Evolutionary conservation across 2,113 vertebrate genomes (phyloP).

Genomic region (Ammodytes dubius): DNA sequence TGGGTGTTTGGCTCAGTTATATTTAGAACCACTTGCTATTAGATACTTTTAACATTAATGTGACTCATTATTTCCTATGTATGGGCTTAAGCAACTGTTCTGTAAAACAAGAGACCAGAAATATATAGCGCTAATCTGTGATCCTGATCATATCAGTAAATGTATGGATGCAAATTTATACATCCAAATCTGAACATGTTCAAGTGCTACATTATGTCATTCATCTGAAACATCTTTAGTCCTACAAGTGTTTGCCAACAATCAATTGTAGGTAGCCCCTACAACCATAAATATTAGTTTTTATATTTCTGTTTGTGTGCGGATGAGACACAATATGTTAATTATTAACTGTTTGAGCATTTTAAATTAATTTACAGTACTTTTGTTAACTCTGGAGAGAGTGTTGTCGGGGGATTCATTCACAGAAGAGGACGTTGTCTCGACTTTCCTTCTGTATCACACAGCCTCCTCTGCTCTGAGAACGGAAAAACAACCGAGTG

Average conservation of each 20-base stretch:
- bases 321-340: background rate
- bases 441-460: slow-evolving; percentile 26
- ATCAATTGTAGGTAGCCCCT: background rate
- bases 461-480: slow-evolving; percentile 28
- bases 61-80: slow-evolving; percentile 25
- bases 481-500: slow-evolving; percentile 29
- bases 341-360: background rate
- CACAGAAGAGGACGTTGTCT: slow-evolving; percentile 33
- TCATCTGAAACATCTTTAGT: background rate
- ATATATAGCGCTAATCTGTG: background rate
- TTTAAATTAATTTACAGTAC: too few species aligned
- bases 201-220: background rate
- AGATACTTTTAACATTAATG: slow-evolving; percentile 17
- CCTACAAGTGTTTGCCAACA: background rate
- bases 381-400: background rate
- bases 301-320: background rate
- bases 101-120: slow-evolving; percentile 7
- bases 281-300: background rate
- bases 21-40: slow-evolving; percentile 3
- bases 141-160: background rate
- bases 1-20: slow-evolving; percentile 30
- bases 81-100: background rate
- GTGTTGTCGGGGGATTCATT: background rate
- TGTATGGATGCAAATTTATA: background rate
- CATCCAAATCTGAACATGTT: background rate